Conservation (phyloP, 2,888 invertebrate species). For the Limnephilus marmoratus region DNA sequence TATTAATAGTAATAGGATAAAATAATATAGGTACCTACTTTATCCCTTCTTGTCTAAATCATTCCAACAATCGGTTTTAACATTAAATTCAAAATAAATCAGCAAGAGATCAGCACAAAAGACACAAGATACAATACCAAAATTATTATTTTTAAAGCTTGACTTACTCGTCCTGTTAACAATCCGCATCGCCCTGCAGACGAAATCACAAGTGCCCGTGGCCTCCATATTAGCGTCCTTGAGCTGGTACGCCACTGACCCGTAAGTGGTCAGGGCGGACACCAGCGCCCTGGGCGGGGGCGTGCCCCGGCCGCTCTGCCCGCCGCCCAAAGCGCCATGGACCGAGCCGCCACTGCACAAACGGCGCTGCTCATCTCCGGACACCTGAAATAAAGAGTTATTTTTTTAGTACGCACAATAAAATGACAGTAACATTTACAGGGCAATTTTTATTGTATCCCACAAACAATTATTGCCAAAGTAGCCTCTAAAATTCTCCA, state of each 20-base stretch:
- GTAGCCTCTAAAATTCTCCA: no score
- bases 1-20: no score
- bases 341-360: constrained; percentile 79
- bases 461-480: no score
- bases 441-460: no score
- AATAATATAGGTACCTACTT: no score
- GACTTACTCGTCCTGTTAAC: constrained; percentile 84
- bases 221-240: constrained; percentile 89
- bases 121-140: no score
- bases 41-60: no score
- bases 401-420: background rate
- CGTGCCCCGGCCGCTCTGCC: constrained; percentile 76
- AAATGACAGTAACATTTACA: no score
- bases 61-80: no score
- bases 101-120: no score
- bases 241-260: constrained; percentile 87
- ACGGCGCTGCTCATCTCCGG: constrained; percentile 84
- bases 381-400: constrained; percentile 73
- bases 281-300: constrained; percentile 81
- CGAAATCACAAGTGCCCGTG: constrained; percentile 84
- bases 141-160: background rate
- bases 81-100: no score
- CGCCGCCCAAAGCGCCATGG: constrained; percentile 70
- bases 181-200: constrained; percentile 83
- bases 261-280: constrained; percentile 81